Evolutionary conservation across 2,113 vertebrate genomes (phyloP).

Genomic region (Amphilophus citrinellus): DNA sequence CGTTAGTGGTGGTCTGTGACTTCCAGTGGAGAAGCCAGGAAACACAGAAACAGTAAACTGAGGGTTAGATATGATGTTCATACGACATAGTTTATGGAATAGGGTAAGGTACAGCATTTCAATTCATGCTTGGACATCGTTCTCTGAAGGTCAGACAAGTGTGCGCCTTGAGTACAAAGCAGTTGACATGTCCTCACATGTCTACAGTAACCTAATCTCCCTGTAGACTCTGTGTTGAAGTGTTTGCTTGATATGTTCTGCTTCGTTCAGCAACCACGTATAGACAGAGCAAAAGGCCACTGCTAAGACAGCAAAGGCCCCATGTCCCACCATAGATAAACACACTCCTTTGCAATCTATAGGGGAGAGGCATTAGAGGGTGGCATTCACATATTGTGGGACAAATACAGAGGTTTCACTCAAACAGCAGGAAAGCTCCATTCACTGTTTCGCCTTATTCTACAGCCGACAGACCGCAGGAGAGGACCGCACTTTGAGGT

Average conservation of each 20-base stretch:
- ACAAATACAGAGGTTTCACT: conserved; percentile 59
- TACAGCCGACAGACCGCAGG: conserved; percentile 30
- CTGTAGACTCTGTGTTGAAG: conserved; percentile 47
- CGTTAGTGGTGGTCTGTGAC: conserved; percentile 10
- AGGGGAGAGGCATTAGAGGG: conserved; percentile 53
- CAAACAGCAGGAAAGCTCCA: conserved; percentile 52
- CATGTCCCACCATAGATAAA: conserved; percentile 73
- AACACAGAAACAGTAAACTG: neutral
- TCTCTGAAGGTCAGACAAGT: conserved; percentile 38
- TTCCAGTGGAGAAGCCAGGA: neutral
- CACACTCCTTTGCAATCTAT: conserved; percentile 65
- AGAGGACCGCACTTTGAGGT: conserved; percentile 30
- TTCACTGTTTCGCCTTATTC: conserved; percentile 34
- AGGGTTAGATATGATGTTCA: neutral
- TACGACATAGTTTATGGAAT: neutral
- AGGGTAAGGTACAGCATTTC: neutral
- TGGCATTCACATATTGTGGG: conserved; percentile 54
- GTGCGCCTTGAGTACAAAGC: conserved; percentile 30
- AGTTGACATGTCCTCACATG: conserved; percentile 50
- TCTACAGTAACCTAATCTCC: conserved; percentile 57
- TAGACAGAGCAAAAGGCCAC: conserved; percentile 59
- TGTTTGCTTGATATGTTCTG: conserved; percentile 73
- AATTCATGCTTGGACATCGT: conserved; percentile 6
- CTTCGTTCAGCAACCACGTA: conserved; percentile 60
- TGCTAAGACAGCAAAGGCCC: conserved; percentile 52